A percentile compares a stretch with the other conserved stretches of the same genome.
Conservation (phyloP, 2,797 vertebrate genomes). For the Leptodon cayanensis region DNA sequence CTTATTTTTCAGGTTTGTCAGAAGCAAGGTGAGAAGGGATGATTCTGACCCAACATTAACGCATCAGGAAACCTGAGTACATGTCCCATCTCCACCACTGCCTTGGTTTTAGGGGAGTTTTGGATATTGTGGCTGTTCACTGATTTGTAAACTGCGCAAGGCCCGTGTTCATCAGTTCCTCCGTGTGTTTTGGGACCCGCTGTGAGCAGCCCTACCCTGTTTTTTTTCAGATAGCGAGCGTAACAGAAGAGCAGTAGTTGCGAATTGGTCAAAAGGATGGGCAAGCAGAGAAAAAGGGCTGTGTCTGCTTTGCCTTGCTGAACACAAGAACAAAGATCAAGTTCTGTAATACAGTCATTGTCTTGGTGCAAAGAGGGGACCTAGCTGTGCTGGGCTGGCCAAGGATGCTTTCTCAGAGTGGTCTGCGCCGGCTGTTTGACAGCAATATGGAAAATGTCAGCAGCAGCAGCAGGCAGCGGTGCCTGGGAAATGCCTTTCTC, state of each 20-base stretch:
- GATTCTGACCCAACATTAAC: neutral
- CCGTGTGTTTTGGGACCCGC: neutral
- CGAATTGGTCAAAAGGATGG: neutral
- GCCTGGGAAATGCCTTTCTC: neutral
- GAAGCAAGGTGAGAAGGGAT: neutral
- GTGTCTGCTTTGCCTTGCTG: neutral
- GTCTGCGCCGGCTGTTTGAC: neutral
- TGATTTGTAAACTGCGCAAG: neutral
- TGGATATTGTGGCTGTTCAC: neutral
- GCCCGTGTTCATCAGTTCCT: neutral
- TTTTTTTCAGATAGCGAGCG: neutral
- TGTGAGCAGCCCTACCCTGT: neutral
- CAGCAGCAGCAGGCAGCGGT: neutral
- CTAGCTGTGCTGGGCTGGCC: neutral
- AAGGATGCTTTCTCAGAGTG: neutral
- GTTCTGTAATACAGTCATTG: neutral
- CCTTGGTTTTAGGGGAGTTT: neutral
- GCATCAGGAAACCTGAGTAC: neutral
- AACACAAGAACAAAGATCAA: neutral
- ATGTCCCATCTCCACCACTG: rapidly evolving
- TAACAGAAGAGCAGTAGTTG: neutral
- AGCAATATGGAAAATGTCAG: neutral
- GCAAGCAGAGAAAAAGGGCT: neutral
- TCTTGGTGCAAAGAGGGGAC: neutral
- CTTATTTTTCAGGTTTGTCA: neutral